Base-by-base conservation (phyloP, 2,888 invertebrate species). In the Galerucella pusilla region DNA sequence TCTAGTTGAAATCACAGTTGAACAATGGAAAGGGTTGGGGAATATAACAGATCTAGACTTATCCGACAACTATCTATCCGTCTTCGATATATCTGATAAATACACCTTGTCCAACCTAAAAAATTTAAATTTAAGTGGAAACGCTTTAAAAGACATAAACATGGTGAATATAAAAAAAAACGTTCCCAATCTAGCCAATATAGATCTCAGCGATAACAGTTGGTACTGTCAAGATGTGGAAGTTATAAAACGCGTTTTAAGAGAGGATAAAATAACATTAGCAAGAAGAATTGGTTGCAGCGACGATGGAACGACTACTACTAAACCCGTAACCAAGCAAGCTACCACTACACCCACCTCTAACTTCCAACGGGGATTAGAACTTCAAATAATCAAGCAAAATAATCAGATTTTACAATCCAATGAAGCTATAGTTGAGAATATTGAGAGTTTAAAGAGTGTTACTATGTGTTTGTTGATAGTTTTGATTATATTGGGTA, bases 31-130 rank as follows among this genome's bases (percentile, higher is more conserved):
- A 2, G 79, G 79, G 28, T 76, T 85, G 61, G 45, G 35, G 0
- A 81, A 82, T 68, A 75, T 87, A 42, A 78, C 82, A 60, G 76
- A 76, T 12, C 72, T 87, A 10, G 83, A 85, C 76, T 75, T 87
- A 25, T 83, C 83, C n/a, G 79, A 81, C 10, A 87, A 87, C 78
- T 74, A 80, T 57, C 71, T 87, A 46, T 80, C 75, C 46, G n/a
- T 77, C 57, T 81, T 84, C 54, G 81, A 82, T 66, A 54, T 78
- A 4, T 75, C 57, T 35, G 75, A 77, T 60, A 78, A 79, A 68
- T 83, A 80, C 64, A 76, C 78, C 7, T 83, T 84, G 61, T 20
- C 11, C 7, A 67, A 68, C 20, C 77, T 85, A 74, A 65, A 75
- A 35, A 71, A 67, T 4, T 71, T 85, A 42, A 83, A 85, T 77